phyloP scores from a whole-genome alignment of 2,797 vertebrate species.

The Acanthornis magna region DNA sequence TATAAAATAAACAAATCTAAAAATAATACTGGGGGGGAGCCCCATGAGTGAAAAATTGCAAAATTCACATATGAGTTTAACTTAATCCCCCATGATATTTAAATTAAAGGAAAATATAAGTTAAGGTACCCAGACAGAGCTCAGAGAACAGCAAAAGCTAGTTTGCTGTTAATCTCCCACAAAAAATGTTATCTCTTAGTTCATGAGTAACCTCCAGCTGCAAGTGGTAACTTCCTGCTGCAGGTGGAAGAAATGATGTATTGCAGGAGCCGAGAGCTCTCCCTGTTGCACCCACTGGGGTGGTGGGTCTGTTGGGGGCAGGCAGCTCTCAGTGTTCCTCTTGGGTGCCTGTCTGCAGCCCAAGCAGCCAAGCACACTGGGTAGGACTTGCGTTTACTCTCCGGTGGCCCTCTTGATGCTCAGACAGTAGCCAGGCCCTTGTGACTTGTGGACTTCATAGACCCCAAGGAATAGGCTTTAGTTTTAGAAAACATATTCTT shows the following conservation, averaged over 20 bases:
- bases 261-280: not conserved
- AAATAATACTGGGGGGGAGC: not conserved
- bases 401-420: not conserved
- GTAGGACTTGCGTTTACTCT: not conserved
- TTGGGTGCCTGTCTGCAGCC: not conserved
- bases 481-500: not conserved
- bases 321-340: not conserved
- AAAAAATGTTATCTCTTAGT: not conserved
- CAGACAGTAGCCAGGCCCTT: not conserved
- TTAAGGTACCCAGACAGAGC: not conserved
- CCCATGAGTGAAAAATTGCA: not conserved
- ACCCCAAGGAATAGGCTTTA: not conserved
- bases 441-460: not conserved
- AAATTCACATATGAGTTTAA: not conserved
- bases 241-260: not conserved
- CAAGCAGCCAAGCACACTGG: not conserved
- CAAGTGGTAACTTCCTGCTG: not conserved
- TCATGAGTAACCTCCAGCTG: not conserved
- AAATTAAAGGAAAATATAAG: not conserved
- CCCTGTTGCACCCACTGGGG: accelerated
- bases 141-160: not conserved
- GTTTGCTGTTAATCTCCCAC: not conserved
- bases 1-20: not conserved
- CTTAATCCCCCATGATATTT: not conserved
- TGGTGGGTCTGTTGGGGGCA: not conserved